These are phyloP conservation scores for Threskiornis aethiopicus DNA, from an alignment of 2,797 vertebrate genomes.

Conservation along the genomic window DNA sequence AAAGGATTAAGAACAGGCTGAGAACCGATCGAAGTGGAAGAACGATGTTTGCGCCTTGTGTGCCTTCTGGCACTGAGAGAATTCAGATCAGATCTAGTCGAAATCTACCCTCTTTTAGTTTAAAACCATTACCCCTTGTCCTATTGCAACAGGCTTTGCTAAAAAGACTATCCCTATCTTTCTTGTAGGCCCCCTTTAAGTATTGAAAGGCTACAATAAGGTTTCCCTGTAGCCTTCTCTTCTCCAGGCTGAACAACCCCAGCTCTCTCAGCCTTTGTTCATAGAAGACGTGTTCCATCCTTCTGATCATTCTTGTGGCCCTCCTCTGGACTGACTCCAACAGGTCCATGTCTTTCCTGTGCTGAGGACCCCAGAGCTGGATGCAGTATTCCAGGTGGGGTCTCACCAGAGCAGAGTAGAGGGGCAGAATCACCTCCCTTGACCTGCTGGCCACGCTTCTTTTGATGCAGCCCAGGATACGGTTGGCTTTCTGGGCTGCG, in stretches of 20 bases:
- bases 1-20: no score
- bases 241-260: neutral
- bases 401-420: neutral
- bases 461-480: neutral
- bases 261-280: neutral
- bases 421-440: neutral
- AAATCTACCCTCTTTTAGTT: neutral
- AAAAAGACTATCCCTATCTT: neutral
- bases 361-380: neutral
- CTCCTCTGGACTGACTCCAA: neutral
- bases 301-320: neutral
- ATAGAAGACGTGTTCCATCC: neutral
- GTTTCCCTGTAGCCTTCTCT: neutral
- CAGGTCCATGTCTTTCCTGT: neutral
- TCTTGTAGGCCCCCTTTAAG: neutral
- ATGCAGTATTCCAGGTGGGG: neutral
- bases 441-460: neutral
- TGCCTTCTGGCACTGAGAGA: no score
- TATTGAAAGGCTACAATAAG: neutral
- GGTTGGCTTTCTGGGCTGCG: neutral
- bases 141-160: neutral
- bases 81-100: no score
- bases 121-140: neutral
- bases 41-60: no score
- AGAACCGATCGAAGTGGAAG: no score